phyloP scores from a whole-genome alignment of 2,797 vertebrate species.

The Dermochelys coriacea region DNA sequence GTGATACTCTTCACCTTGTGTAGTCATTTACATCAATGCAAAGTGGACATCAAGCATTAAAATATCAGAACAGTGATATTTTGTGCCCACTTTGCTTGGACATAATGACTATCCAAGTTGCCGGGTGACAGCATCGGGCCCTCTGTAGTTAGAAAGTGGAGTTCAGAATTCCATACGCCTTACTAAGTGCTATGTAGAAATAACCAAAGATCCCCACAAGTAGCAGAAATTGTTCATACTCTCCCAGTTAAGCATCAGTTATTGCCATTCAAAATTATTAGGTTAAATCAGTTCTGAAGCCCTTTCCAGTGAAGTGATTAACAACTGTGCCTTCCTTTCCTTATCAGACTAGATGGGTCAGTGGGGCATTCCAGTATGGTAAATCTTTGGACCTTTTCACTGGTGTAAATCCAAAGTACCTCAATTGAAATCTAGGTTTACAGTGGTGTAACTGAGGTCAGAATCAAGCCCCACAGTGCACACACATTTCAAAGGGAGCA shows the following conservation, averaged over 20 bases:
- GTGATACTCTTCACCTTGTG: not conserved
- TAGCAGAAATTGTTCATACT: not conserved
- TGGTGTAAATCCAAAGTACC: conserved; percentile 14
- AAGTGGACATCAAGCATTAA: not conserved
- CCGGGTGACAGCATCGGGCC: fast-evolving
- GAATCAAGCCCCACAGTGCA: not conserved
- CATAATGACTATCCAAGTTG: not conserved
- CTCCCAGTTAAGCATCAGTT: not conserved
- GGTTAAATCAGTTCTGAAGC: not conserved
- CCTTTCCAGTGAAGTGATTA: not conserved
- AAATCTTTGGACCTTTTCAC: not conserved
- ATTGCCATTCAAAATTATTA: not conserved
- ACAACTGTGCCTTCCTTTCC: conserved; percentile 1
- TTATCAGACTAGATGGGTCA: not conserved
- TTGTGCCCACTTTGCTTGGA: not conserved
- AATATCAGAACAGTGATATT: not conserved
- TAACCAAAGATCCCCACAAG: not conserved
- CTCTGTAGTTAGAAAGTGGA: not conserved
- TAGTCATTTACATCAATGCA: not conserved
- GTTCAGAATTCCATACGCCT: not conserved
- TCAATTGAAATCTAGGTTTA: not conserved
- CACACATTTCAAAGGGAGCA: not conserved
- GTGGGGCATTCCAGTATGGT: not conserved
- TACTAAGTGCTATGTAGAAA: not conserved
- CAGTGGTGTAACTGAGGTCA: not conserved